phyloP scores from a whole-genome alignment of 1,140 invertebrate species.

The Cotesia glomerata region DNA sequence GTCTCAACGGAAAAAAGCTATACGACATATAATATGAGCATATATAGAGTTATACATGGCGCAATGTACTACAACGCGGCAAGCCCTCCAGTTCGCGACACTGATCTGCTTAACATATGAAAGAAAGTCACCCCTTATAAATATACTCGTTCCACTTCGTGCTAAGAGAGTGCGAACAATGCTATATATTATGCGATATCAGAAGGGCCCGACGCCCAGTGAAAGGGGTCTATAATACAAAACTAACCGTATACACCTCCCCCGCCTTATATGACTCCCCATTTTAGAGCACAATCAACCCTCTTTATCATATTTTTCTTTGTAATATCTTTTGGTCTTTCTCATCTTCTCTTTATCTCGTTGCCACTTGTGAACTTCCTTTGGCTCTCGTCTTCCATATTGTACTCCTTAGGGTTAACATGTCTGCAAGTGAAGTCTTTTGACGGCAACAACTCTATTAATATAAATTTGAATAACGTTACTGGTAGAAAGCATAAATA shows the following conservation, averaged over 20 bases:
- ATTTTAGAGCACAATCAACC: neutral
- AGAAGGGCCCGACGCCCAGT: slow-evolving; percentile 43
- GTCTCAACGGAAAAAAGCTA: neutral
- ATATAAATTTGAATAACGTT: slow-evolving; percentile 16
- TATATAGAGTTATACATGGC: neutral
- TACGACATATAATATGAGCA: neutral
- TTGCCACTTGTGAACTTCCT: slow-evolving; percentile 8
- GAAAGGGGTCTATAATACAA: slow-evolving; percentile 44
- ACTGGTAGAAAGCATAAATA: neutral
- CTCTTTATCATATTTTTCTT: slow-evolving; percentile 20
- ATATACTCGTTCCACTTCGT: slow-evolving; percentile 54
- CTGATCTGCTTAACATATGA: slow-evolving; percentile 59
- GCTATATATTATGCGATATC: slow-evolving; percentile 57
- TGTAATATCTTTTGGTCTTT: neutral
- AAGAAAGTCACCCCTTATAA: slow-evolving; percentile 53
- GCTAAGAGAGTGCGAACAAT: slow-evolving; percentile 57
- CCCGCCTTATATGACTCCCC: neutral
- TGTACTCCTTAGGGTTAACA: slow-evolving; percentile 20
- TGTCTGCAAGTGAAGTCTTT: slow-evolving; percentile 33
- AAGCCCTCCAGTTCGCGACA: slow-evolving; percentile 37
- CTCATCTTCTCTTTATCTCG: slow-evolving; percentile 22
- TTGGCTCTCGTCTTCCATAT: neutral
- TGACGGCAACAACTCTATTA: slow-evolving; percentile 1
- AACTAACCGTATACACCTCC: slow-evolving; percentile 31
- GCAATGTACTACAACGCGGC: neutral